phyloP scores from a whole-genome alignment of 2,888 invertebrate species.

The Eupsilia transversa region DNA sequence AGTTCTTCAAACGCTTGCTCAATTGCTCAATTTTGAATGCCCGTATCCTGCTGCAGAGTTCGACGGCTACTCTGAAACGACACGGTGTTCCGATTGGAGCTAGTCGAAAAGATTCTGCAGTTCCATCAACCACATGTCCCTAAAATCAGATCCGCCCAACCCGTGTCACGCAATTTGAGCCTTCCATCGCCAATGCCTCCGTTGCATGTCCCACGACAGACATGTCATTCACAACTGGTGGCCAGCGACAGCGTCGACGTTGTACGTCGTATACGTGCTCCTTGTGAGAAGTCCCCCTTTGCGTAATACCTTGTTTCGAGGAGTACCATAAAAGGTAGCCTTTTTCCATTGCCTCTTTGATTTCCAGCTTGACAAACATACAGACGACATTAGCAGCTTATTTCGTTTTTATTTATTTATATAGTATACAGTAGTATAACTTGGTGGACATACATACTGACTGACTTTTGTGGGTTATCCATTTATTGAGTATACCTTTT shows the following conservation, averaged over 20 bases:
- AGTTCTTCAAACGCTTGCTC: background rate
- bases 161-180: background rate
- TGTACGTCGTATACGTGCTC: background rate
- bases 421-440: background rate
- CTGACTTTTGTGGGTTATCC: background rate
- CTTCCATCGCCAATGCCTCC: background rate
- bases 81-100: background rate
- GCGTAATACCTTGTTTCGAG: background rate
- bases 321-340: background rate
- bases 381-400: background rate
- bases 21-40: background rate
- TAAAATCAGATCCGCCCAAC: rapidly evolving
- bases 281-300: background rate
- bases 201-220: background rate
- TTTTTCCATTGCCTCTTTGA: background rate
- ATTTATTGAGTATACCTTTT: background rate
- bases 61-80: background rate
- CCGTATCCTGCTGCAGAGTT: background rate
- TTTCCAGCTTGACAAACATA: background rate
- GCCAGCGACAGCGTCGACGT: background rate
- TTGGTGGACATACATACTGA: background rate
- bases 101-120: background rate
- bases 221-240: background rate
- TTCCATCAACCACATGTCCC: background rate
- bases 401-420: background rate